These are phyloP conservation scores for Pelusios castaneus DNA, from an alignment of 2,113 vertebrate species.

Conservation along the genomic window DNA sequence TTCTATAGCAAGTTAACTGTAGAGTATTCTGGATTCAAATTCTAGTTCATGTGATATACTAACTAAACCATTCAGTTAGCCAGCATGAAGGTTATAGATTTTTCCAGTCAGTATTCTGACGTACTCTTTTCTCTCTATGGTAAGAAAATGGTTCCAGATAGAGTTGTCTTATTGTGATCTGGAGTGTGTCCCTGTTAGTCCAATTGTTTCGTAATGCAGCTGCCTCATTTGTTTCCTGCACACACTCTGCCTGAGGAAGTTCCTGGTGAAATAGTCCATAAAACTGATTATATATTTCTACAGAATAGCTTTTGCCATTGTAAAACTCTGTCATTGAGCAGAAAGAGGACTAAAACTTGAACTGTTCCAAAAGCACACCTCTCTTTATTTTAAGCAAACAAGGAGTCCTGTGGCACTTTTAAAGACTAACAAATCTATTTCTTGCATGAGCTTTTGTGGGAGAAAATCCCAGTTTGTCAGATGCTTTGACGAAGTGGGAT, in stretches of 20 bases:
- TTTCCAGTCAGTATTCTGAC: neutral
- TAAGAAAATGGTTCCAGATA: neutral
- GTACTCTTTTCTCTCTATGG: neutral
- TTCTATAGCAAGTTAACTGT: neutral
- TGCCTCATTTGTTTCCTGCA: neutral
- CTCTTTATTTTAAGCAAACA: no score
- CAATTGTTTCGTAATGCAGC: neutral
- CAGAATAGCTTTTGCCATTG: neutral
- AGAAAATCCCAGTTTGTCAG: no score
- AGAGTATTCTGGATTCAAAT: neutral
- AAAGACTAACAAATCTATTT: no score
- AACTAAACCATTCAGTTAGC: neutral
- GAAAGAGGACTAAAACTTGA: neutral
- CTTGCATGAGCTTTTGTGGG: no score
- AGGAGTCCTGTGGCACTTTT: no score
- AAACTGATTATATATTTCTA: neutral
- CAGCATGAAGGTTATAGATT: neutral
- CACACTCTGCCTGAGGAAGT: neutral
- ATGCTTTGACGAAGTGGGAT: no score
- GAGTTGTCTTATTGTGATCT: neutral
- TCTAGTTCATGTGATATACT: neutral
- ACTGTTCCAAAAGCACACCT: neutral
- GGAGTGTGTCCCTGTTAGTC: neutral
- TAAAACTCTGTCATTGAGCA: neutral
- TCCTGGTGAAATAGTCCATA: fast-evolving